Evolutionary conservation across 2,797 vertebrate species (phyloP), one percentile per base, ranked within the genome.

Genomic region (Odontamblyopus rebecca): DNA sequence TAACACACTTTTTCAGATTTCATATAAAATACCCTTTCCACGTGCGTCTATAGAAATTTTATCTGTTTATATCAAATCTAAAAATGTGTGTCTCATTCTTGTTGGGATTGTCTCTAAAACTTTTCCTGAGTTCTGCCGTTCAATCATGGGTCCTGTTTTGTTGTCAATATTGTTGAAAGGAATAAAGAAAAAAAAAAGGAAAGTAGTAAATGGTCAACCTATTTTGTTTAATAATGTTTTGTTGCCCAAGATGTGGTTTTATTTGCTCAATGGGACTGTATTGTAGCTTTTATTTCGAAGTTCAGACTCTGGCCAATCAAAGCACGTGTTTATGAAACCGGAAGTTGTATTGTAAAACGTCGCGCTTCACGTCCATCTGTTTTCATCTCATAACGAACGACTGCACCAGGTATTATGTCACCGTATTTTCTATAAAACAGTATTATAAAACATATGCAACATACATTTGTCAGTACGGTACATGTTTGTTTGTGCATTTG

Each of bases 81-180:
- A 16, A 29, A 30, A 29, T 1, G 15, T 66, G 23, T 66, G 63
- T 51, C 12, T 41, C 32, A 38, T 35, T 18, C 30, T 61, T 38
- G 6, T 38, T 61, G 41, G 41, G 32, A 8, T 26, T 5, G 62
- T 16, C 26, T 26, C 35, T 44, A 44, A 41, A 26, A 11, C 30
- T 63, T 26, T 44, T 6, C 38, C 35, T 16, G 35, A 44, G 35
- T 26, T 64, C 35, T 23, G 8, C 5, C 3, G 27, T 44, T 30
- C 19, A 53, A 19, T 32, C 44, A 26, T 65, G 1, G 16, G 51
- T 19, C 12, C 66, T 32, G 35, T 63, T 4, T 64, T 82, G 72
- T 72, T 89, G 85, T 88, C 86, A 87, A 89, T 88, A 87, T 27
- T 81, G 41, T 56, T 67, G 30, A 72, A 71, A 71, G 73, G 50